These are phyloP conservation scores for Campoletis sonorensis DNA, from an alignment of 1,140 invertebrate genomes.

Conservation along the genomic window DNA sequence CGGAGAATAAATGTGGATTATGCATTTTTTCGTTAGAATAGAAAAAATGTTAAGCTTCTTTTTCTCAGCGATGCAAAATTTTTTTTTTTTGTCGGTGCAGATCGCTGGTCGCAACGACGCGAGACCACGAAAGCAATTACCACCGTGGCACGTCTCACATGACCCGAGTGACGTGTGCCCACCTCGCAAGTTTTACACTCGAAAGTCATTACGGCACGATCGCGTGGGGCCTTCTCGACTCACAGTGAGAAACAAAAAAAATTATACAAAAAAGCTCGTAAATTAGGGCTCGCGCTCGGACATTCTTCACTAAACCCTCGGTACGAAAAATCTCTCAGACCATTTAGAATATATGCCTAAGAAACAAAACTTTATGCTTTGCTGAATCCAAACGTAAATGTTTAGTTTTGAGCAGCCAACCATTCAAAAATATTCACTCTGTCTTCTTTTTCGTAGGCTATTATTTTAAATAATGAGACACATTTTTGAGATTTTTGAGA, in stretches of 20 bases:
- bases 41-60: neutral
- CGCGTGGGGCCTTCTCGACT: neutral
- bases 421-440: neutral
- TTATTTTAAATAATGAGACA: too few relatives aligned
- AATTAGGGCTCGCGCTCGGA: neutral
- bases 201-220: constrained; percentile 27
- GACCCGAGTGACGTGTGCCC: constrained; percentile 14
- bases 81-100: neutral
- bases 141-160: constrained; percentile 60
- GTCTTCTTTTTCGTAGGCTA: too few relatives aligned
- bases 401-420: neutral
- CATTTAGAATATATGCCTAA: neutral
- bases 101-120: constrained; percentile 47
- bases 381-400: neutral
- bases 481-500: too few relatives aligned
- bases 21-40: too few relatives aligned
- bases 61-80: neutral
- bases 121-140: constrained; percentile 56
- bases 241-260: neutral
- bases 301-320: neutral
- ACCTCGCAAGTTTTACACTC: constrained; percentile 9
- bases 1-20: too few relatives aligned
- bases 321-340: neutral
- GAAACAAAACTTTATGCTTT: neutral
- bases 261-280: neutral